Percentiles rank a stretch among this genome's conserved stretches.
Evolutionary conservation across 2,113 vertebrate genomes (phyloP).

Genomic region (Meleagris gallopavo): DNA sequence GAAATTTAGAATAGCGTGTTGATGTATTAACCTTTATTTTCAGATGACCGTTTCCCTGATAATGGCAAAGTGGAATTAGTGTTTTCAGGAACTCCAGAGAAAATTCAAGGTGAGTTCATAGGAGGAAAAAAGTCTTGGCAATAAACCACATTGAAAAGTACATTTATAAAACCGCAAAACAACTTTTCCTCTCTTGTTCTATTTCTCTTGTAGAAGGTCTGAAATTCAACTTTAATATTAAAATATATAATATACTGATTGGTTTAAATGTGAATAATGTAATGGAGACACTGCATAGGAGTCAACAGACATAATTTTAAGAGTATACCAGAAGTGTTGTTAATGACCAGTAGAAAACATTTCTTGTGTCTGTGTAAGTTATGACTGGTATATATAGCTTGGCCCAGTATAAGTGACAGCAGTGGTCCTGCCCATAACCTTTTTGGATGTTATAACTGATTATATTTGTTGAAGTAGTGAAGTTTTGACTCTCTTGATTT

Average conservation of each 20-base stretch:
- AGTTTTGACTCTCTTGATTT: not conserved
- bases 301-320: not conserved
- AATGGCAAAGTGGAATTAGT: slow-evolving; percentile 91
- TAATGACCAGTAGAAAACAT: not conserved
- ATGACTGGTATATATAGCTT: not conserved
- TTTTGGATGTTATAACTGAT: not conserved
- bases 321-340: not conserved
- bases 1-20: not conserved
- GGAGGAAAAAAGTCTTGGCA: not conserved
- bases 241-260: not conserved
- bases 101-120: slow-evolving; percentile 84
- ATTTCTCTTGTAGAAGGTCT: not conserved
- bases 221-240: not conserved
- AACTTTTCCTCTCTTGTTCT: not conserved
- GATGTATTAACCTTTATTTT: slow-evolving; percentile 55
- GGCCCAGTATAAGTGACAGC: not conserved
- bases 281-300: not conserved
- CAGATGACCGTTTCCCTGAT: slow-evolving; percentile 92
- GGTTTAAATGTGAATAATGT: not conserved
- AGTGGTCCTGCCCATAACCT: not conserved
- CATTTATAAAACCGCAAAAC: not conserved
- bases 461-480: not conserved
- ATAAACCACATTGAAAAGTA: fast-evolving
- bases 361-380: not conserved
- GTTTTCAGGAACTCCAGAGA: slow-evolving; percentile 92